phyloP scores from a whole-genome alignment of 2,888 invertebrate genomes.

The Leistus spinibarbis region DNA sequence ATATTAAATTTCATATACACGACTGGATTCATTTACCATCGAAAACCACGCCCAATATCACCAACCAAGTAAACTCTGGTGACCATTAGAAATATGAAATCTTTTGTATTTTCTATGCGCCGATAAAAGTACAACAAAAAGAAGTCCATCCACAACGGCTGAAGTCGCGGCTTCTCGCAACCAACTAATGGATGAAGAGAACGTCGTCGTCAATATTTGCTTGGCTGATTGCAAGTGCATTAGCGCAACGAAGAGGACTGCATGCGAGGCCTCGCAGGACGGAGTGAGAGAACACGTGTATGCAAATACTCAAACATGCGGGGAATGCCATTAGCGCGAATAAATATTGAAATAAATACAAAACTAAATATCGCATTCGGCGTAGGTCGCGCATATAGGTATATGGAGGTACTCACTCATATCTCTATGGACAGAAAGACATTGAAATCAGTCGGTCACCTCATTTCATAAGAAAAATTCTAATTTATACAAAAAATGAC shows the following conservation, averaged over 20 bases:
- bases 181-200: conserved; percentile 21
- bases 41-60: conserved; percentile 17
- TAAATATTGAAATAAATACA: conserved; percentile 40
- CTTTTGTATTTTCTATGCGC: conserved; percentile 30
- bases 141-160: neutral
- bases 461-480: too few species aligned
- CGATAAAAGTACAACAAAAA: neutral
- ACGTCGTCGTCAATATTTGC: conserved; percentile 34
- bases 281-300: conserved; percentile 37
- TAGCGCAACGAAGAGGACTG: conserved; percentile 28
- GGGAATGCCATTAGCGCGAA: conserved; percentile 39
- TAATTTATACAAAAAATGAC: too few species aligned
- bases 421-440: neutral
- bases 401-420: neutral
- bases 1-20: conserved; percentile 32
- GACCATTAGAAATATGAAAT: conserved; percentile 36
- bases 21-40: conserved; percentile 7
- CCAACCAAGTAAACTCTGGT: conserved; percentile 15
- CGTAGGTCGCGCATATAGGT: conserved; percentile 11
- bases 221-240: conserved; percentile 39
- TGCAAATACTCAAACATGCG: conserved; percentile 37
- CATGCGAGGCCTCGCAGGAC: neutral
- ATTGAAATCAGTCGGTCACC: too few species aligned
- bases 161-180: neutral
- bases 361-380: conserved; percentile 33